Evolutionary conservation across 2,113 vertebrate genomes (phyloP), one percentile per base, ranked within the genome.

Genomic region (Strigops habroptila): DNA sequence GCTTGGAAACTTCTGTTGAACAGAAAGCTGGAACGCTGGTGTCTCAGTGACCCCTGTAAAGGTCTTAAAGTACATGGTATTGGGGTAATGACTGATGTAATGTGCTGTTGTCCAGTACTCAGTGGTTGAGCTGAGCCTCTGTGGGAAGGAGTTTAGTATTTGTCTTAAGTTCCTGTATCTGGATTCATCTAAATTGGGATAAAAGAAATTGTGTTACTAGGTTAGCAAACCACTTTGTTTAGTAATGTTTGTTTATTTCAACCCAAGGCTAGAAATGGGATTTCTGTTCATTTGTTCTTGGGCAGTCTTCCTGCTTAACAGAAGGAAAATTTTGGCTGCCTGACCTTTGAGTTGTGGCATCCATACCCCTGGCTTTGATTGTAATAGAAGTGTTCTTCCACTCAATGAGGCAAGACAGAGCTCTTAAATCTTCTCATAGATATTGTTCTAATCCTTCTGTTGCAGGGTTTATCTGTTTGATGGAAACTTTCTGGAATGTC

Each of bases 211-310:
- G 39, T 96, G 86, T 70, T 89, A 22, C 21, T 96, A 68, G 83
- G 94, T 95, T 91, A 95, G 80, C 62, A 84, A 82, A 55, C 43
- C 41, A 41, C 71, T 93, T 94, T 59, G 57, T 94, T 94, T 95
- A 57, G 86, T 93, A 73, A 91, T 53, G 30, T 92, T 95, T 97
- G 91, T 95, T 97, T 94, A 71, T 93, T 95, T 91, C 93, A 93
- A 95, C 30, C 75, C 57, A 65, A 49, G 73, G 63, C 86, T 94
- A 88, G 91, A 89, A 95, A 67, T 89, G 74, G 90, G 84, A 95
- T 91, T 70, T 64, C 35, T 93, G 31, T 81, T 88, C 57, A 49
- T 92, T 93, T 91, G 43, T 79, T 96, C 55, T 94, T 86, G 8
- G 33, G 73, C 59, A 83, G 60, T 93, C 55, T 74, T 97, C 94